Conservation (phyloP, 2,797 vertebrate genomes). For the Tokudaia tokunoshimensis region DNA sequence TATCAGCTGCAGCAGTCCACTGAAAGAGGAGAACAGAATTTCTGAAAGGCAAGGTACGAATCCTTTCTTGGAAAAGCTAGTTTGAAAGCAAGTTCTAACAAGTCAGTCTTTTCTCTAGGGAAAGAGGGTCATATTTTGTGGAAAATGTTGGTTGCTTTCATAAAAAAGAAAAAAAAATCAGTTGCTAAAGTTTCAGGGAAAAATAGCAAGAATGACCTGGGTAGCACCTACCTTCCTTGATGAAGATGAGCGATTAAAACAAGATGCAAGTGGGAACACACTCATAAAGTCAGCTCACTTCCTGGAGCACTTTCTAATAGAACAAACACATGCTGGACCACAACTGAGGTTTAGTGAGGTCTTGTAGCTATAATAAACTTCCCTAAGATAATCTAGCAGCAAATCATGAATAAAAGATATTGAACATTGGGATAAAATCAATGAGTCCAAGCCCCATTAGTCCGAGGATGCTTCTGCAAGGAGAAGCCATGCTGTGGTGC, state of each 20-base stretch:
- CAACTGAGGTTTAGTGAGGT: not conserved
- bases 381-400: not conserved
- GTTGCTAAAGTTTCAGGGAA: slow-evolving; percentile 57
- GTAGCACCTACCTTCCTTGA: slow-evolving; percentile 67
- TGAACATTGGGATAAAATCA: slow-evolving; percentile 27
- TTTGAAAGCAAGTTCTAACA: slow-evolving; percentile 71
- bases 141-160: slow-evolving; percentile 66
- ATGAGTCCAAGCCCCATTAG: slow-evolving; percentile 7
- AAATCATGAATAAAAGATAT: slow-evolving; percentile 50
- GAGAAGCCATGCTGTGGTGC: not conserved
- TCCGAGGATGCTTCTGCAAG: not conserved
- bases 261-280: not conserved
- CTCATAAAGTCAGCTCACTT: not conserved
- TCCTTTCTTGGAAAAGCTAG: slow-evolving; percentile 66
- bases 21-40: slow-evolving; percentile 55
- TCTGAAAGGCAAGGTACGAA: slow-evolving; percentile 49
- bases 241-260: slow-evolving; percentile 61
- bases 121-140: slow-evolving; percentile 65
- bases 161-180: not conserved
- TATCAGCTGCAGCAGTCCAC: slow-evolving; percentile 32
- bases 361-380: slow-evolving; percentile 53
- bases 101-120: slow-evolving; percentile 71
- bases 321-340: not conserved
- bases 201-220: slow-evolving; percentile 57
- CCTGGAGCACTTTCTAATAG: not conserved